These are phyloP conservation scores for Nemoura dubitans DNA, from an alignment of 2,888 invertebrate genomes.

Conservation along the genomic window DNA sequence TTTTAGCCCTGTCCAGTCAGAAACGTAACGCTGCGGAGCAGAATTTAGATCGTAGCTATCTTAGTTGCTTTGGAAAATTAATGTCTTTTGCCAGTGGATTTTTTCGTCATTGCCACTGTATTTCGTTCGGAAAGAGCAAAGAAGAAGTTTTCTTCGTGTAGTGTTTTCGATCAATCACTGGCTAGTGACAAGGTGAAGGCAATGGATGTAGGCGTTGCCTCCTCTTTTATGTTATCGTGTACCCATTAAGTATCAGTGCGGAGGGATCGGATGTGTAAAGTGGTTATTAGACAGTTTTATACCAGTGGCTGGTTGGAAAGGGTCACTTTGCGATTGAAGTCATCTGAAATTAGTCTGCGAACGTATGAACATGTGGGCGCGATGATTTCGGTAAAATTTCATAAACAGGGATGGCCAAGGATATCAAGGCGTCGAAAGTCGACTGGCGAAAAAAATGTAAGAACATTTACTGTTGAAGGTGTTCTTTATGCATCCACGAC, in stretches of 20 bases:
- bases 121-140: background rate
- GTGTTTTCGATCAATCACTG: background rate
- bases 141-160: background rate
- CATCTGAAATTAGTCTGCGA: too few relatives aligned
- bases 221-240: background rate
- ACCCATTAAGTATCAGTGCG: background rate
- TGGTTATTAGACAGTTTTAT: background rate
- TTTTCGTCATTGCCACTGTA: background rate
- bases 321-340: background rate
- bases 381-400: too few relatives aligned
- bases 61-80: background rate
- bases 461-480: too few relatives aligned
- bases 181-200: background rate
- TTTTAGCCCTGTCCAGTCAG: background rate
- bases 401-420: too few relatives aligned
- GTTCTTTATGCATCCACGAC: too few relatives aligned
- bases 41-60: background rate
- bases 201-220: background rate
- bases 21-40: background rate
- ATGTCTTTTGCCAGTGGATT: constrained; percentile 4
- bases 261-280: background rate
- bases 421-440: too few relatives aligned
- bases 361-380: too few relatives aligned
- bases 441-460: too few relatives aligned
- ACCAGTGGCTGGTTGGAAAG: background rate